phyloP scores from a whole-genome alignment of 2,797 vertebrate genomes.

The Labeo calbasu region DNA sequence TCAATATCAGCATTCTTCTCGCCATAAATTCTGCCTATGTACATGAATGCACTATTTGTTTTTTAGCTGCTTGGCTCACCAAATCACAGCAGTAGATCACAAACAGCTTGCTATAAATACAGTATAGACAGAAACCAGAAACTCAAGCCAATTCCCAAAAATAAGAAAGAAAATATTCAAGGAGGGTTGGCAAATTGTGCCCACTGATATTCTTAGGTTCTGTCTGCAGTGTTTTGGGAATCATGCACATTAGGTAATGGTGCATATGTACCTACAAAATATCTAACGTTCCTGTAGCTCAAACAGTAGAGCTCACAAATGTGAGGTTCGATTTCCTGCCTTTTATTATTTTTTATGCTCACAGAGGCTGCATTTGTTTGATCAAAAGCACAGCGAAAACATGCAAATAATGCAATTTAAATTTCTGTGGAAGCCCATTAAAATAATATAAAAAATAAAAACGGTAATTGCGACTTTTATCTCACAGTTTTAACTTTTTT shows the following conservation, averaged over 20 bases:
- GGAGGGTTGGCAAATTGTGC: slow-evolving; percentile 1
- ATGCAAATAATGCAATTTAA: too few species aligned
- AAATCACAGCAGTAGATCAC: slow-evolving; percentile 7
- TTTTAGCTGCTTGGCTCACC: slow-evolving; percentile 3
- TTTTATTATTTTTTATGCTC: too few species aligned
- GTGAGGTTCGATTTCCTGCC: background rate
- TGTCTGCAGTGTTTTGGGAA: background rate
- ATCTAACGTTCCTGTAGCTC: background rate
- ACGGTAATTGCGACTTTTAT: too few species aligned
- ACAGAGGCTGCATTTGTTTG: background rate
- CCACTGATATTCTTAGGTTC: background rate
- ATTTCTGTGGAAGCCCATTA: too few species aligned
- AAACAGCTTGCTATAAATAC: slow-evolving; percentile 24
- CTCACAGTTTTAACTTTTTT: too few species aligned
- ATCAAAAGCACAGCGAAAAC: background rate
- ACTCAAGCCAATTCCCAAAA: slow-evolving; percentile 17
- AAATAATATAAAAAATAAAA: too few species aligned
- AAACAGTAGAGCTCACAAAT: background rate
- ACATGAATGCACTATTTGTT: background rate
- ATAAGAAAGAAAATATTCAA: slow-evolving; percentile 17
- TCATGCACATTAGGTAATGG: background rate
- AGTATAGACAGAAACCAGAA: slow-evolving; percentile 26
- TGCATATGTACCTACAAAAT: background rate
- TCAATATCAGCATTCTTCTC: slow-evolving; percentile 8
- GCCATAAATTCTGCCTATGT: slow-evolving; percentile 19